These are phyloP conservation scores for Ips nitidus DNA, from an alignment of 1,140 invertebrate genomes.

Conservation along the genomic window DNA sequence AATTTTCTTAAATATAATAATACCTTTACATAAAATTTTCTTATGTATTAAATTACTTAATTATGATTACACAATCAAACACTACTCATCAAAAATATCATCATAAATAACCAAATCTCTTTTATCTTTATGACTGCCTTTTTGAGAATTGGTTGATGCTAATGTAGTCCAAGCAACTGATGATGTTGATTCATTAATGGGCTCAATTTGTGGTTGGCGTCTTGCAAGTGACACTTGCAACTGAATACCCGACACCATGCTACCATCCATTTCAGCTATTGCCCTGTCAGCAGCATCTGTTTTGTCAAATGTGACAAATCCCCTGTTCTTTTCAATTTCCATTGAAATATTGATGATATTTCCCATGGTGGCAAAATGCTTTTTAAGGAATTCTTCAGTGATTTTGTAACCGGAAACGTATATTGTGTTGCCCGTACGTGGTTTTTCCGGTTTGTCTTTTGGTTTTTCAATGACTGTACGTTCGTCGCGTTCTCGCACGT, in stretches of 20 bases:
- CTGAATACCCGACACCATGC: conserved; percentile 75
- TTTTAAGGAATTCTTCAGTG: conserved; percentile 79
- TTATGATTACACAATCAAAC: background rate
- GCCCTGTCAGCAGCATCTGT: conserved; percentile 83
- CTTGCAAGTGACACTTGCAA: conserved; percentile 80
- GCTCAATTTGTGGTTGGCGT: conserved; percentile 79
- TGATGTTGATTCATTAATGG: conserved; percentile 74
- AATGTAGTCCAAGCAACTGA: conserved; percentile 76
- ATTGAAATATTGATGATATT: conserved; percentile 86
- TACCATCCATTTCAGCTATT: conserved; percentile 84
- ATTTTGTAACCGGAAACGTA: conserved; percentile 82
- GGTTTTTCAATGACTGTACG: conserved; percentile 57
- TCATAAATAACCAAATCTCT: conserved; percentile 71
- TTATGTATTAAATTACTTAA: too few species aligned
- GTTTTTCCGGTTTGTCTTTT: conserved; percentile 62
- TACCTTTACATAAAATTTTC: too few species aligned
- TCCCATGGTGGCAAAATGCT: conserved; percentile 76
- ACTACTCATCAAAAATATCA: conserved; percentile 54
- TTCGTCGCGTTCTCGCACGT: conserved; percentile 68
- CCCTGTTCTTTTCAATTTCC: conserved; percentile 87
- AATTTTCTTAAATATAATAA: too few species aligned
- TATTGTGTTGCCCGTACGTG: conserved; percentile 79
- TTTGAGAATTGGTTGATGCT: conserved; percentile 79
- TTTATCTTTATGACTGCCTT: conserved; percentile 75
- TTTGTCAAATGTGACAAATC: conserved; percentile 92